phyloP scores from a whole-genome alignment of 2,888 invertebrate species.

The Nymphalis polychloros region DNA sequence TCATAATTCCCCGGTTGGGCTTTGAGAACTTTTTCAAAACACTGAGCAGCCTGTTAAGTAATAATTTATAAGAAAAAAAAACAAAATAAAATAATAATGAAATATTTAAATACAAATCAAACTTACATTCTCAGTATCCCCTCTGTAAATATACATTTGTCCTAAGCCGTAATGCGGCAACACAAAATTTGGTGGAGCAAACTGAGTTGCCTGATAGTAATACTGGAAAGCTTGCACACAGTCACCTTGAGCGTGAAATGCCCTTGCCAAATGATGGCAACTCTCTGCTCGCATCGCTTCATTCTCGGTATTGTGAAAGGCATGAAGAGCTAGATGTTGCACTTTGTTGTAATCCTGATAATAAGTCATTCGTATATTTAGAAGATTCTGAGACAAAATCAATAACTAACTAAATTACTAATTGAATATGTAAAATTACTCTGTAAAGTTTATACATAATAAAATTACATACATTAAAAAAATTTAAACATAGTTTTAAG shows the following conservation, averaged over 20 bases:
- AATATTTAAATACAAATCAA: background rate
- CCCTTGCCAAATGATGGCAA: slow-evolving; percentile 97
- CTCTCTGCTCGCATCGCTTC: slow-evolving; percentile 99
- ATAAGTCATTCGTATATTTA: background rate
- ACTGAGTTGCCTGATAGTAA: slow-evolving; percentile 99
- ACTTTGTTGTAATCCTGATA: slow-evolving; percentile 95
- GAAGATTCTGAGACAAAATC: no score
- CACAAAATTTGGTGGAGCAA: slow-evolving; percentile 96
- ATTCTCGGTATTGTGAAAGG: slow-evolving; percentile 99
- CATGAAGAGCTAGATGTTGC: slow-evolving; percentile 97
- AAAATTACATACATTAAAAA: no score
- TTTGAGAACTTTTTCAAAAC: slow-evolving; percentile 99
- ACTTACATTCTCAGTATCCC: slow-evolving; percentile 95
- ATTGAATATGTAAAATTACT: no score
- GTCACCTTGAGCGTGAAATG: slow-evolving; percentile 97
- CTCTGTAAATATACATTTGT: slow-evolving; percentile 99
- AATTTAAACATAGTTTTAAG: no score
- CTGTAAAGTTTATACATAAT: no score
- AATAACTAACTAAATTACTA: no score
- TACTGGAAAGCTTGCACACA: slow-evolving; percentile 99
- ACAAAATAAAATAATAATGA: background rate
- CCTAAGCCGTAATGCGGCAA: slow-evolving; percentile 98
- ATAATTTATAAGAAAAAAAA: background rate
- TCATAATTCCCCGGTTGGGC: slow-evolving; percentile 99
- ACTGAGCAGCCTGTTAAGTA: slow-evolving; percentile 93